A percentile compares a stretch with the other conserved stretches of the same genome.
phyloP scores from a whole-genome alignment of 2,113 vertebrate genomes.

The Charina bottae region DNA sequence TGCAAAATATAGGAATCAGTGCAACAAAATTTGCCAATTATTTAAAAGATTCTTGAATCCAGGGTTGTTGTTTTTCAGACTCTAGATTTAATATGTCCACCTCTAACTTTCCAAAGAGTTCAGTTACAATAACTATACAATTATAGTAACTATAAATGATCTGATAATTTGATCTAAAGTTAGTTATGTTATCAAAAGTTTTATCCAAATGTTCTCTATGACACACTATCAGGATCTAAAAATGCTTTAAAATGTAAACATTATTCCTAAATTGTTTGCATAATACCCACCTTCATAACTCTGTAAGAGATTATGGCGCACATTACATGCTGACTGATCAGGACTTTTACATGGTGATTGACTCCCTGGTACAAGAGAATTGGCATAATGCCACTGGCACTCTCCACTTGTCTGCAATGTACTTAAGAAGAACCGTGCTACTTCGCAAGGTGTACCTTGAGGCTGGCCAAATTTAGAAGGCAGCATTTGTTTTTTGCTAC shows the following conservation, averaged over 20 bases:
- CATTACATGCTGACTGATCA: conserved; percentile 65
- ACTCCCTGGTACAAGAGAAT: conserved; percentile 72
- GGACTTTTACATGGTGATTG: conserved; percentile 69
- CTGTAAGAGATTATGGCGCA: conserved; percentile 72
- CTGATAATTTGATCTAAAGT: neutral
- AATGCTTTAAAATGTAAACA: neutral
- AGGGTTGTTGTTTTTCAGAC: neutral
- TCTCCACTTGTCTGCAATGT: conserved; percentile 78
- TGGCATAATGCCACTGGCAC: conserved; percentile 82
- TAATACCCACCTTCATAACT: conserved; percentile 81
- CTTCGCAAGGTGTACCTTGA: conserved; percentile 77
- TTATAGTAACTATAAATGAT: neutral
- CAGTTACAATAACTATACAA: neutral
- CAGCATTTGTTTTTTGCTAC: conserved; percentile 77
- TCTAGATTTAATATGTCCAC: neutral
- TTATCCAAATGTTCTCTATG: neutral
- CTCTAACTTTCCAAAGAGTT: neutral
- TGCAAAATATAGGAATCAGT: neutral
- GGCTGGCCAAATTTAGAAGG: conserved; percentile 75
- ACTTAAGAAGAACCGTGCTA: conserved; percentile 80
- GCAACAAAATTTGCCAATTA: neutral
- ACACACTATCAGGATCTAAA: neutral
- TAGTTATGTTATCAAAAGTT: neutral
- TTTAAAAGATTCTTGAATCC: neutral
- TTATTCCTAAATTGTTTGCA: neutral